Base-by-base conservation (phyloP, 1,140 invertebrate species). In the Lepidurus packardi region DNA sequence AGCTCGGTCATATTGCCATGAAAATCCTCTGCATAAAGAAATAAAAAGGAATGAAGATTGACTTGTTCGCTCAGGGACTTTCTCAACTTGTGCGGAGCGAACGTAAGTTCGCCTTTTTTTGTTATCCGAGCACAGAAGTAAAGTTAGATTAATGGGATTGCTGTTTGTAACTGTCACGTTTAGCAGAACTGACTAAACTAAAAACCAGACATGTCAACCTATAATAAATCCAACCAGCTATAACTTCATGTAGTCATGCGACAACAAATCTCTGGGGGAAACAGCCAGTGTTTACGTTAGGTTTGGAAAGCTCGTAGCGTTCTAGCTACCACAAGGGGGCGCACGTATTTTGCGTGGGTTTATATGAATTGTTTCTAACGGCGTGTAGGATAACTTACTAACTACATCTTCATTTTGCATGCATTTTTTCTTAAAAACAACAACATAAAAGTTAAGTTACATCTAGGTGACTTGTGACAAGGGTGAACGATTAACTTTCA, bases 41-140 rank as follows among this genome's bases (percentile, higher is more conserved):
- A 65, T 65, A 65, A 65, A 65, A 65, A 65, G 21, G 8, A 16
- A 65, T n/a, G 53, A 16, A n/a, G 53, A 65, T 65, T 65, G 53
- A 65, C 53, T 65, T 65, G 53, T 21, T 65, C 53, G 53, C 53
- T 65, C 53, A n/a, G 21, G 53, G 53, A 13, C 53, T 65, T 65
- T 65, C 13, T 21, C 1, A 65, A 16, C 16, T 65, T 65, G 16
- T 65, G 8, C 4, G n/a, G 53, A 47, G 25, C 34, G 3, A 79
- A 81, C 11, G 81, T 84, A 77, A 83, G 81, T 80, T 85, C 85
- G 21, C 16, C 6, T n/a, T 7, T 65, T 65, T 65, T 65, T 65
- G 16, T 65, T 21, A 34, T 34, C 34, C 34, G 34, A 3, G 53
- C 53, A 65, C 6, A 16, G 16, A 65, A 65, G 21, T 65, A 21